phyloP scores from a whole-genome alignment of 2,797 vertebrate species.

The Poecile montanus region DNA sequence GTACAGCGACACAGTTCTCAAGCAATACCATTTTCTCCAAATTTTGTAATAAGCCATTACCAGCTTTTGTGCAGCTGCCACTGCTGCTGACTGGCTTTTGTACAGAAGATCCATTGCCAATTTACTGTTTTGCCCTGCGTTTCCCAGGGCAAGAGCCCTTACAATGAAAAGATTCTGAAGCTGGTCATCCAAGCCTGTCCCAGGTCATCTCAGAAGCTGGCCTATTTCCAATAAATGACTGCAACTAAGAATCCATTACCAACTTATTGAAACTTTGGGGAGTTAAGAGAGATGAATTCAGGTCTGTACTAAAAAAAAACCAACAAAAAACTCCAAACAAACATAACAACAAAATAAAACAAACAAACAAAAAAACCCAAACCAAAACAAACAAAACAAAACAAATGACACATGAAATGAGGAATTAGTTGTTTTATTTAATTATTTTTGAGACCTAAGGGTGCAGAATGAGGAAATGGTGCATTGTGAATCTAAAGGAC shows the following conservation, averaged over 20 bases:
- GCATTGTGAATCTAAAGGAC: background rate
- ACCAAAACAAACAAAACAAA: background rate
- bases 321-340: background rate
- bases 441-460: background rate
- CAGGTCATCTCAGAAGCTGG: background rate
- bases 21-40: background rate
- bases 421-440: background rate
- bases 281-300: background rate
- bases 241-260: background rate
- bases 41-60: background rate
- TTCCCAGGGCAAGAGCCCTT: background rate
- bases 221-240: background rate
- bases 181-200: background rate
- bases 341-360: no score
- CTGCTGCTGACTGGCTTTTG: background rate
- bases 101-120: background rate
- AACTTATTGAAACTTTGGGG: background rate
- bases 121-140: background rate
- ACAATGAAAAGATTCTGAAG: background rate
- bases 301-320: background rate
- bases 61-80: constrained; percentile 26
- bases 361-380: background rate
- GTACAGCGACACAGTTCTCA: background rate
- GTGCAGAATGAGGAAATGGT: background rate
- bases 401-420: background rate